Conservation (phyloP, 2,113 vertebrate genomes). For the Pantherophis guttatus region DNA sequence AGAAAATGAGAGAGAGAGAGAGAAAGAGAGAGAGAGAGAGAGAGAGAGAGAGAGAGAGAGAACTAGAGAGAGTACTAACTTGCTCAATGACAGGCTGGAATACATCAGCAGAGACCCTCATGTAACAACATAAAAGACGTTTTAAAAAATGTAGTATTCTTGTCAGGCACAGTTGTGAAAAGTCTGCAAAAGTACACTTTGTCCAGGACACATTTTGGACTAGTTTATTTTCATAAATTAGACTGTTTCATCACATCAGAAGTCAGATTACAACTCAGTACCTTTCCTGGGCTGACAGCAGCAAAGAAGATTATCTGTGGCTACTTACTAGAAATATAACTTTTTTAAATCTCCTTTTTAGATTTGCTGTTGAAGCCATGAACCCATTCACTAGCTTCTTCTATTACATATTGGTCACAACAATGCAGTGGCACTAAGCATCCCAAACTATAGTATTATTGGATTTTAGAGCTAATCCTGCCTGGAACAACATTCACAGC, state of each 20-base stretch:
- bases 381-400: slow-evolving; percentile 69
- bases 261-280: not conserved
- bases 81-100: not conserved
- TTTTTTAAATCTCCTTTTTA: slow-evolving; percentile 46
- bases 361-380: slow-evolving; percentile 66
- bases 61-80: not conserved
- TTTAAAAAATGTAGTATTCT: not conserved
- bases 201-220: slow-evolving; percentile 24
- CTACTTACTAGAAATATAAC: slow-evolving; percentile 68
- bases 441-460: slow-evolving; percentile 51
- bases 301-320: slow-evolving; percentile 28
- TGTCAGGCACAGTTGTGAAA: not conserved
- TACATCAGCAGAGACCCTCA: not conserved
- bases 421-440: slow-evolving; percentile 47
- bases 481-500: slow-evolving; percentile 63
- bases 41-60: too few species aligned
- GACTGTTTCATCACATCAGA: not conserved
- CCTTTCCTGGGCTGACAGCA: slow-evolving; percentile 46
- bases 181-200: not conserved
- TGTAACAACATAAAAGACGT: not conserved
- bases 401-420: slow-evolving; percentile 63
- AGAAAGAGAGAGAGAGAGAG: too few species aligned
- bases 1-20: not conserved
- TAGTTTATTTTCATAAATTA: slow-evolving; percentile 7
- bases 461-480: slow-evolving; percentile 59